phyloP scores from a whole-genome alignment of 2,797 vertebrate species.

The Taeniopygia guttata region DNA sequence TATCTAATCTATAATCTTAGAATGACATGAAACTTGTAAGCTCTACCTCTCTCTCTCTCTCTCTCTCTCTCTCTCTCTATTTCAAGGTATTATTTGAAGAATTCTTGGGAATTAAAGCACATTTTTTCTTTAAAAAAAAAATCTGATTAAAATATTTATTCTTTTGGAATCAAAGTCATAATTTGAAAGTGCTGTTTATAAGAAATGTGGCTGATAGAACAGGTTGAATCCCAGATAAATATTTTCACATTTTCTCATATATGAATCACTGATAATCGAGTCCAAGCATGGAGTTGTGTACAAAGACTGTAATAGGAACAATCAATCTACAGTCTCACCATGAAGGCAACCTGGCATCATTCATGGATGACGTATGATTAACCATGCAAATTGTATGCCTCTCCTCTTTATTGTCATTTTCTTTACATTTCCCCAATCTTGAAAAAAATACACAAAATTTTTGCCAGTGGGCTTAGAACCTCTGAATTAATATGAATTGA shows the following conservation, averaged over 20 bases:
- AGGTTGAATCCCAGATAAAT: neutral
- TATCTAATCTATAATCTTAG: neutral
- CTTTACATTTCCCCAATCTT: neutral
- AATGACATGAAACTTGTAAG: neutral
- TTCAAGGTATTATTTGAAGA: neutral
- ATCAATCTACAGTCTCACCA: neutral
- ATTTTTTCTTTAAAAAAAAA: neutral
- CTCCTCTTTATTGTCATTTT: neutral
- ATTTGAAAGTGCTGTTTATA: neutral
- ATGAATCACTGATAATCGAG: neutral
- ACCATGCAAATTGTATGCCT: neutral
- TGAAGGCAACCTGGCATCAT: neutral
- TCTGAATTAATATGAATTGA: conserved; percentile 15
- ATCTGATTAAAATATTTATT: neutral
- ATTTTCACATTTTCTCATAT: neutral
- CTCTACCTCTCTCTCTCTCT: too few relatives aligned
- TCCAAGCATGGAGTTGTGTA: neutral
- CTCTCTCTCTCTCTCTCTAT: too few relatives aligned
- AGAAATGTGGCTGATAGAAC: neutral
- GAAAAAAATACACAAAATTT: neutral
- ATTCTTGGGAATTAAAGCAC: neutral
- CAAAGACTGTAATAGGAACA: neutral
- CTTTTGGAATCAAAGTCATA: neutral
- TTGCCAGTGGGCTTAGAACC: neutral
- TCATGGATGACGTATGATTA: neutral